These are phyloP conservation scores for Ostrea denselamellosa DNA, from an alignment of 1,140 invertebrate genomes.

Conservation along the genomic window DNA sequence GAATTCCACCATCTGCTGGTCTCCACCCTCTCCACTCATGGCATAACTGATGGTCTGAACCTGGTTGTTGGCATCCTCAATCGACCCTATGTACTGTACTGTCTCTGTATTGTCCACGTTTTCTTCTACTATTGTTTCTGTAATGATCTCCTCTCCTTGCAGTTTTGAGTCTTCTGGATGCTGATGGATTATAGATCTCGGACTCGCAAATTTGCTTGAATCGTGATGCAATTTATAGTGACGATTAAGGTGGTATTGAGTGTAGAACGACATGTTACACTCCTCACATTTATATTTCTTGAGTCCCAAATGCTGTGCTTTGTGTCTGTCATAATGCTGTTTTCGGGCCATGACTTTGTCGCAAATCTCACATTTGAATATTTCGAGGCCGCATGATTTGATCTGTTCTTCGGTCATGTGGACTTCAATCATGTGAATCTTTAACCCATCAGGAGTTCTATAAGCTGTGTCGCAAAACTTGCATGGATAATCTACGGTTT, in stretches of 20 bases:
- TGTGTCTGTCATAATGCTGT: slow-evolving; percentile 39
- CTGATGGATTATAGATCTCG: neutral
- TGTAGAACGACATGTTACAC: slow-evolving; percentile 35
- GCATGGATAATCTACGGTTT: slow-evolving; percentile 30
- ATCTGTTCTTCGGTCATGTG: slow-evolving; percentile 45
- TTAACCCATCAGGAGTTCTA: slow-evolving; percentile 34
- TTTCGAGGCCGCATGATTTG: slow-evolving; percentile 11
- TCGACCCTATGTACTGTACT: slow-evolving; percentile 4
- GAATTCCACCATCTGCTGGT: slow-evolving; percentile 41
- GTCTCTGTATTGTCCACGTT: slow-evolving; percentile 1
- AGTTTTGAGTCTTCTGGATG: neutral
- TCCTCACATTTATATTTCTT: slow-evolving; percentile 41
- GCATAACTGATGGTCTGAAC: slow-evolving; percentile 39
- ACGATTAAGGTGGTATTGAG: slow-evolving; percentile 41
- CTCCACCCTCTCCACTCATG: slow-evolving; percentile 6
- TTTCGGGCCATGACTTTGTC: slow-evolving; percentile 31
- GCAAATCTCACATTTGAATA: slow-evolving; percentile 40
- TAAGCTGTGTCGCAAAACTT: slow-evolving; percentile 43
- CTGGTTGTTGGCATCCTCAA: slow-evolving; percentile 16
- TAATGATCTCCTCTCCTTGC: slow-evolving; percentile 20
- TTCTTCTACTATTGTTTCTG: slow-evolving; percentile 25
- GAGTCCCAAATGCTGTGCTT: slow-evolving; percentile 33
- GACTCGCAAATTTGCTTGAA: neutral
- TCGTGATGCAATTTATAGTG: slow-evolving; percentile 19
- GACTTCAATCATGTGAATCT: slow-evolving; percentile 41